Percentiles rank a stretch among this genome's conserved stretches.
Evolutionary conservation across 2,888 invertebrate species (phyloP).

Genomic region (Lasioglossum vierecki): DNA sequence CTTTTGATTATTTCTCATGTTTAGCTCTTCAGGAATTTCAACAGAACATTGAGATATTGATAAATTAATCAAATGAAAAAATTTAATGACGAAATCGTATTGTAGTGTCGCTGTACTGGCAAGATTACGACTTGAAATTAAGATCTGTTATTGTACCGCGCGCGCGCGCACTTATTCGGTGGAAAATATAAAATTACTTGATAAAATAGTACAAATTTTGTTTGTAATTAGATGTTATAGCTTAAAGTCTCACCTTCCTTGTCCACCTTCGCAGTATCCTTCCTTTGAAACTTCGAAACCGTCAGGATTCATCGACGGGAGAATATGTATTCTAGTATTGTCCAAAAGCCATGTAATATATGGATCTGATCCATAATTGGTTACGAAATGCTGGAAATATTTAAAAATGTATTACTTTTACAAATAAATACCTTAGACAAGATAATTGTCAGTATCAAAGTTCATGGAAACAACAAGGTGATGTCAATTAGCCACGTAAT

Average conservation of each 20-base stretch:
- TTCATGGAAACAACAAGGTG: not conserved
- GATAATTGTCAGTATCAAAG: not conserved
- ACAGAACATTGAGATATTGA: no score
- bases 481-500: not conserved
- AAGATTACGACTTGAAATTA: no score
- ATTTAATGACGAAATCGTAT: no score
- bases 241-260: constrained; percentile 89
- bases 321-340: constrained; percentile 97
- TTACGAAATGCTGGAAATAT: constrained; percentile 90
- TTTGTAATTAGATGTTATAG: not conserved
- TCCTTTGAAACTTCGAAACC: constrained; percentile 97
- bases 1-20: no score
- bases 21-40: no score
- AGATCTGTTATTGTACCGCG: not conserved
- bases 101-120: no score
- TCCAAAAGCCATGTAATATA: constrained; percentile 96
- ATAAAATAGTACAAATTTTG: not conserved
- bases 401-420: constrained; percentile 10
- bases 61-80: no score
- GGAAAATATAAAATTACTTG: not conserved
- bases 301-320: constrained; percentile 99
- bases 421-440: not conserved
- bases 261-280: constrained; percentile 93
- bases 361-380: constrained; percentile 92
- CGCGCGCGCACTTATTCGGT: not conserved